A percentile compares a stretch with the other conserved stretches of the same genome.
phyloP scores from a whole-genome alignment of 2,888 invertebrate genomes.

The Zygogramma bicolorata region DNA sequence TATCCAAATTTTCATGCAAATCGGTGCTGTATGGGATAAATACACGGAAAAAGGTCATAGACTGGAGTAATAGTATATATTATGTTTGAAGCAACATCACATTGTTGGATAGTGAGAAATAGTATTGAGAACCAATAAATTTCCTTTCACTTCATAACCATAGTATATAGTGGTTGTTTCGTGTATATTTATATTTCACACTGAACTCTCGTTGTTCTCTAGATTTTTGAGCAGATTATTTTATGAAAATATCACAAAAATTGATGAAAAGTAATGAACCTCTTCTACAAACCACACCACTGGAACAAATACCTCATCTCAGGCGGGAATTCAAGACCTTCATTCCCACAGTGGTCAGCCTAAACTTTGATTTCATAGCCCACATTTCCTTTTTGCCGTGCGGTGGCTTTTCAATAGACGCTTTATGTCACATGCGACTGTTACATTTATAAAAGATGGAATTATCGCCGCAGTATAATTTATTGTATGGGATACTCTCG shows the following conservation, averaged over 20 bases:
- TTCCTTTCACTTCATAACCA: too few relatives aligned
- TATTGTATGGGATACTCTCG: conserved; percentile 32
- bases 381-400: conserved; percentile 55
- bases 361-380: conserved; percentile 63
- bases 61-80: too few relatives aligned
- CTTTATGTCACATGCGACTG: conserved; percentile 45
- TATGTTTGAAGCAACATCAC: too few relatives aligned
- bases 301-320: neutral
- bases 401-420: conserved; percentile 51
- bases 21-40: too few relatives aligned
- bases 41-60: too few relatives aligned
- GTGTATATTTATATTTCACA: too few relatives aligned
- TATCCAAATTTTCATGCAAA: too few relatives aligned
- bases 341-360: conserved; percentile 59
- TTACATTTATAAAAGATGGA: conserved; percentile 48
- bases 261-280: neutral
- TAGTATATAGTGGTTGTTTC: too few relatives aligned
- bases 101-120: too few relatives aligned
- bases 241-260: neutral
- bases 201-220: too few relatives aligned
- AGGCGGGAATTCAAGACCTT: conserved; percentile 19
- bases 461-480: conserved; percentile 46
- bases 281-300: neutral
- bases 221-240: too few relatives aligned
- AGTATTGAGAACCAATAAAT: too few relatives aligned